Evolutionary conservation across 64 coral and sea anemone species (phyloP).

Genomic region (Montipora efflorescens): DNA sequence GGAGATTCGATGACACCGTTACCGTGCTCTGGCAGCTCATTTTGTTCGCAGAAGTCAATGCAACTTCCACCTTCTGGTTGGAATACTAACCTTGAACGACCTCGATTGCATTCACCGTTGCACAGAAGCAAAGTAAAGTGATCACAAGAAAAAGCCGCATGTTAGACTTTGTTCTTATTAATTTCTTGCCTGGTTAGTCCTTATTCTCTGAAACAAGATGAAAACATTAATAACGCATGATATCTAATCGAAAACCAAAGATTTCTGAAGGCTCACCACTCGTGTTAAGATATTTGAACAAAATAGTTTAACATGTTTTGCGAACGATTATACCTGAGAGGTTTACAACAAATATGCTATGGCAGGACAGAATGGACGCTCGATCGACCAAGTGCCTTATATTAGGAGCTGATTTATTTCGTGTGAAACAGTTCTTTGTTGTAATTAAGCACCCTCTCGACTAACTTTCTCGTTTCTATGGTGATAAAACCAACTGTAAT

Average conservation of each 20-base stretch:
- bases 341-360: too few relatives aligned
- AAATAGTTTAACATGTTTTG: too few relatives aligned
- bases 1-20: too few relatives aligned
- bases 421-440: not conserved
- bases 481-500: not conserved
- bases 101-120: not conserved
- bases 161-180: not conserved
- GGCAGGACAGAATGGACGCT: not conserved
- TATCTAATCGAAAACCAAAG: too few relatives aligned
- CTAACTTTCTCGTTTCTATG: not conserved
- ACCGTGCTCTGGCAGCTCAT: too few relatives aligned
- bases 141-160: not conserved
- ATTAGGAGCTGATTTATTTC: not conserved
- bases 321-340: too few relatives aligned
- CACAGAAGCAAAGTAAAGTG: not conserved
- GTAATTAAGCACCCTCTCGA: not conserved
- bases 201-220: not conserved
- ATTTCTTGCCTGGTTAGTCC: not conserved
- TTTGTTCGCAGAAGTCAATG: too few relatives aligned
- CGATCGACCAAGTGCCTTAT: not conserved
- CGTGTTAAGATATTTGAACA: too few relatives aligned
- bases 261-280: too few relatives aligned
- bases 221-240: not conserved
- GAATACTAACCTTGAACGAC: constrained; percentile 10
- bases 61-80: not conserved